phyloP scores from a whole-genome alignment of 2,888 invertebrate genomes.

The Hypercompe scribonia region DNA sequence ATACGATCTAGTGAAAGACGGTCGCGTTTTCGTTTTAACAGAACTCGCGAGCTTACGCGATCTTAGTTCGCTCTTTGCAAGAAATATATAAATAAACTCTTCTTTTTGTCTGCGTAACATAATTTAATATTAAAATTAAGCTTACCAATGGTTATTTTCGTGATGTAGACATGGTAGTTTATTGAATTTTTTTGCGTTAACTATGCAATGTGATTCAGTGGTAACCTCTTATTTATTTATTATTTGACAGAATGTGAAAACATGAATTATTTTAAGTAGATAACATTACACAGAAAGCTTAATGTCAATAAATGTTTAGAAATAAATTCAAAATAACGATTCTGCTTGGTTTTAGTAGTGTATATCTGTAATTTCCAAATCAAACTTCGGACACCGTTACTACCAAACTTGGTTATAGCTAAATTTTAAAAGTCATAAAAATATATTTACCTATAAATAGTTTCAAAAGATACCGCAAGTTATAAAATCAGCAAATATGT shows the following conservation, averaged over 20 bases:
- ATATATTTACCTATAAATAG: neutral
- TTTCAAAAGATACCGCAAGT: neutral
- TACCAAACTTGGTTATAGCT: neutral
- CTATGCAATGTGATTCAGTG: neutral
- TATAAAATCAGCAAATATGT: constrained; percentile 6
- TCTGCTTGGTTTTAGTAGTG: neutral
- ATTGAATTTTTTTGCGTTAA: too few species aligned
- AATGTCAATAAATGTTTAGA: too few species aligned
- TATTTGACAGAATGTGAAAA: neutral
- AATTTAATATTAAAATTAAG: neutral
- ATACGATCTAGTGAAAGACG: constrained; percentile 7
- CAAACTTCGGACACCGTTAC: neutral
- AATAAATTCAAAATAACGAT: too few species aligned
- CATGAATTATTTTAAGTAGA: neutral
- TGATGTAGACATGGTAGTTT: neutral
- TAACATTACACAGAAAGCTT: too few species aligned
- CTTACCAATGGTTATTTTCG: neutral
- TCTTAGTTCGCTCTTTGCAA: constrained; percentile 8
- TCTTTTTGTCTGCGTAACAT: neutral
- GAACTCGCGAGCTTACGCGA: constrained; percentile 11
- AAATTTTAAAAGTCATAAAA: neutral
- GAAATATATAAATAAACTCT: neutral
- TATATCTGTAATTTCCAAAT: neutral
- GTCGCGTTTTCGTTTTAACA: constrained; percentile 9
- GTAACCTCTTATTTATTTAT: neutral